Evolutionary conservation across 2,888 invertebrate genomes (phyloP).

Genomic region (Antitype chi): DNA sequence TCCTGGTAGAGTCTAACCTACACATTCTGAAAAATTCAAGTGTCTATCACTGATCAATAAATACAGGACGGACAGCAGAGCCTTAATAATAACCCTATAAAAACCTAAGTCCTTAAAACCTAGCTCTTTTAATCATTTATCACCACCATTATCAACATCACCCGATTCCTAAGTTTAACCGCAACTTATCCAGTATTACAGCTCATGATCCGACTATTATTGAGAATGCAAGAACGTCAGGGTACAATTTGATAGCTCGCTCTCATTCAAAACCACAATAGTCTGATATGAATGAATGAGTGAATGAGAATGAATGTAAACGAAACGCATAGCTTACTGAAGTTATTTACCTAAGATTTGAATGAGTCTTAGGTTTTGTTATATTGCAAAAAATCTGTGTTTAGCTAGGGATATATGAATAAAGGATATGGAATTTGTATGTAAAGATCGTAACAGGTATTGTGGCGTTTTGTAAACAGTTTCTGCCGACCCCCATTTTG

Average conservation of each 20-base stretch:
- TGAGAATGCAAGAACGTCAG: constrained; percentile 79
- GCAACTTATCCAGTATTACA: constrained; percentile 77
- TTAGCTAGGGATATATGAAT: neutral
- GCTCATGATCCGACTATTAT: constrained; percentile 84
- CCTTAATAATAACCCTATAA: too few relatives aligned
- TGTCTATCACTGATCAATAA: too few relatives aligned
- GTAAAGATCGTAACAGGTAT: too few relatives aligned
- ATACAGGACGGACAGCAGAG: too few relatives aligned
- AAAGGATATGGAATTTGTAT: neutral
- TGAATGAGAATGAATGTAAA: constrained; percentile 45
- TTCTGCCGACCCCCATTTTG: too few relatives aligned
- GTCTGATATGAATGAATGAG: constrained; percentile 52
- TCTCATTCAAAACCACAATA: constrained; percentile 60
- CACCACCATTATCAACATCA: neutral
- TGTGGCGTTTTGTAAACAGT: too few relatives aligned
- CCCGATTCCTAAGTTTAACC: constrained; percentile 23
- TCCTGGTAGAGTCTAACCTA: too few relatives aligned
- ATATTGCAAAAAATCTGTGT: constrained; percentile 10
- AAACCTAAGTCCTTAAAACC: neutral
- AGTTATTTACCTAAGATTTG: constrained; percentile 29
- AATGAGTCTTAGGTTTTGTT: constrained; percentile 15
- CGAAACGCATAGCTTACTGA: constrained; percentile 38
- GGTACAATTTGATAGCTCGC: constrained; percentile 70
- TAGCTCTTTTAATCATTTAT: neutral
- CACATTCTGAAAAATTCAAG: too few relatives aligned